Evolutionary conservation across 2,113 vertebrate genomes (phyloP).

Genomic region (Bucco capensis): DNA sequence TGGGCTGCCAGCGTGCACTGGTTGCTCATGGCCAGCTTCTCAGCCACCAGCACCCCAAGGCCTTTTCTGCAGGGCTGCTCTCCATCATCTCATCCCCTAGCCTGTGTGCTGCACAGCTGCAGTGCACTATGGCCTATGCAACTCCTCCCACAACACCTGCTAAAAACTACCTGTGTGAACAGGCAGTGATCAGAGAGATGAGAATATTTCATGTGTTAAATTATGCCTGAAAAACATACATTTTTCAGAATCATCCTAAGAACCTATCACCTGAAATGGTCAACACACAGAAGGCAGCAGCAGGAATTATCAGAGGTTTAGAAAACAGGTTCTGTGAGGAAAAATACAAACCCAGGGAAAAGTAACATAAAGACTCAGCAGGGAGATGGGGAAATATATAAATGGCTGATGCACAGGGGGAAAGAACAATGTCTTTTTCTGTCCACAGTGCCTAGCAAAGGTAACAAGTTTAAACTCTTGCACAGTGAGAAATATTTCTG

Average conservation of each 20-base stretch:
- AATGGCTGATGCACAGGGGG: neutral
- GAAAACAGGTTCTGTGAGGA: neutral
- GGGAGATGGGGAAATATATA: neutral
- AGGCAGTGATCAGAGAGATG: neutral
- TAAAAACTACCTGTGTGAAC: neutral
- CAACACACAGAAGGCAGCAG: neutral
- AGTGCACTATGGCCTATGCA: neutral
- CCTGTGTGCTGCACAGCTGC: neutral
- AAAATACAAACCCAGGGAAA: neutral
- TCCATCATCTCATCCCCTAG: no score
- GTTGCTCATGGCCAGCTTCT: no score
- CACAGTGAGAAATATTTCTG: neutral
- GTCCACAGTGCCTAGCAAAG: neutral
- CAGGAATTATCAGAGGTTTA: neutral
- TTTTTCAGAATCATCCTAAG: neutral
- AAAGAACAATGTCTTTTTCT: neutral
- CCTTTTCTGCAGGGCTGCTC: no score
- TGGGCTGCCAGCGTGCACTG: no score
- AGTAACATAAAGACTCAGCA: neutral
- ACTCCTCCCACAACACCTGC: neutral
- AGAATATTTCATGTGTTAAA: neutral
- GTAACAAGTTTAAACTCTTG: neutral
- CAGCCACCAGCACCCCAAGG: no score
- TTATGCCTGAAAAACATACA: neutral
- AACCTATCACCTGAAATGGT: neutral